phyloP scores from a whole-genome alignment of 2,113 vertebrate species.

The Vulpes lagopus region DNA sequence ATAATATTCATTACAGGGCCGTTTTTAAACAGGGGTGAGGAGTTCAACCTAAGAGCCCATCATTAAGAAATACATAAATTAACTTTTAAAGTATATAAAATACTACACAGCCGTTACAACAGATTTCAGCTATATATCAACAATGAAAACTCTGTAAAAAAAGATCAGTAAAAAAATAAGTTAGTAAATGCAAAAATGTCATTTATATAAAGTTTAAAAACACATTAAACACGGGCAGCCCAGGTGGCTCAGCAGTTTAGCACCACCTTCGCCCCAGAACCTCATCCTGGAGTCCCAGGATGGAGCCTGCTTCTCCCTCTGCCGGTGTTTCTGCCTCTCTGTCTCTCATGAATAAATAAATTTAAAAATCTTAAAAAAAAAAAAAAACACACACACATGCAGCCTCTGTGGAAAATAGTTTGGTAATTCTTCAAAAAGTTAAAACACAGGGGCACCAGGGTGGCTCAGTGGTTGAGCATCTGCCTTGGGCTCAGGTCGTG shows the following conservation, averaged over 20 bases:
- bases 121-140: not conserved
- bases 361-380: no score
- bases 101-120: not conserved
- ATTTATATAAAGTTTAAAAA: slow-evolving; percentile 8
- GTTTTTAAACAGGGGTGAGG: not conserved
- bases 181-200: not conserved
- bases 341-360: no score
- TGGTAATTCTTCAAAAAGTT: not conserved
- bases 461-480: no score
- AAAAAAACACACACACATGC: no score
- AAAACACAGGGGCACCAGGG: not conserved
- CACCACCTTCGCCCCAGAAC: no score
- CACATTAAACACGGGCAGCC: not conserved
- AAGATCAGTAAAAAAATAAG: not conserved
- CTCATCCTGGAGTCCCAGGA: no score
- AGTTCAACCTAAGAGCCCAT: not conserved
- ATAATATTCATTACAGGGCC: not conserved
- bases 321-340: no score
- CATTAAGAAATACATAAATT: not conserved
- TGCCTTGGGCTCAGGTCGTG: no score
- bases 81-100: not conserved
- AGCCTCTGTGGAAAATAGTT: not conserved
- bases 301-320: no score
- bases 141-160: not conserved
- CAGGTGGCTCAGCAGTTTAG: no score